Conservation (phyloP, 2,888 invertebrate species). For the Rhogogaster chlorosoma region DNA sequence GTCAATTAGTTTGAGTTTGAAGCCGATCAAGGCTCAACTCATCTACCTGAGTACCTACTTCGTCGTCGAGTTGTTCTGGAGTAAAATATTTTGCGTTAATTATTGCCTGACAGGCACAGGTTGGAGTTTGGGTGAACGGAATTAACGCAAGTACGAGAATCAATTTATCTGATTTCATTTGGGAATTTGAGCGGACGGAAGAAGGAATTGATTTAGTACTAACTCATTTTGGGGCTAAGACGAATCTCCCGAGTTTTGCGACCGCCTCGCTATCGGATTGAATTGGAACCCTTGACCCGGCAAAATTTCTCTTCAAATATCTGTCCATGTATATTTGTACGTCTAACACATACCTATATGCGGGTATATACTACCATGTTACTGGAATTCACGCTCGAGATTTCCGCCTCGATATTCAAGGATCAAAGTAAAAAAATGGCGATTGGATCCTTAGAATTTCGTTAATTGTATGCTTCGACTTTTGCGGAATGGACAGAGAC, state of each 20-base stretch:
- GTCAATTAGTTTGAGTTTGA: neutral
- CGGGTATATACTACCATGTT: neutral
- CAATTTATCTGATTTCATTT: neutral
- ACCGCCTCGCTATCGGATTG: neutral
- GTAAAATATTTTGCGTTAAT: neutral
- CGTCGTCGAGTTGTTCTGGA: neutral
- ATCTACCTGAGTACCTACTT: neutral
- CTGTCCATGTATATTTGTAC: constrained; percentile 3
- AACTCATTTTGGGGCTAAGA: neutral
- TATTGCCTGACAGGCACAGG: neutral
- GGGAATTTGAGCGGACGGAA: neutral
- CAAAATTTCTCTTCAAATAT: neutral
- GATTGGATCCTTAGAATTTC: neutral
- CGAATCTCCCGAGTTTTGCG: neutral
- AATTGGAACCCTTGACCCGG: neutral
- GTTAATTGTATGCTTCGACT: neutral
- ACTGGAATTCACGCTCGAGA: neutral
- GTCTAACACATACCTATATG: neutral
- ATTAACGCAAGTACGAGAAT: neutral
- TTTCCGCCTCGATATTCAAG: neutral
- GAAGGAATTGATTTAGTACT: neutral
- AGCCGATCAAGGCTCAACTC: neutral
- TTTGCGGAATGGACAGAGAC: neutral
- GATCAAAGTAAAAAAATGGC: neutral
- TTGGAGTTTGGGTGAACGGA: neutral